These are phyloP conservation scores for Glaucopsyche alexis DNA, from an alignment of 2,888 invertebrate genomes.

Conservation along the genomic window DNA sequence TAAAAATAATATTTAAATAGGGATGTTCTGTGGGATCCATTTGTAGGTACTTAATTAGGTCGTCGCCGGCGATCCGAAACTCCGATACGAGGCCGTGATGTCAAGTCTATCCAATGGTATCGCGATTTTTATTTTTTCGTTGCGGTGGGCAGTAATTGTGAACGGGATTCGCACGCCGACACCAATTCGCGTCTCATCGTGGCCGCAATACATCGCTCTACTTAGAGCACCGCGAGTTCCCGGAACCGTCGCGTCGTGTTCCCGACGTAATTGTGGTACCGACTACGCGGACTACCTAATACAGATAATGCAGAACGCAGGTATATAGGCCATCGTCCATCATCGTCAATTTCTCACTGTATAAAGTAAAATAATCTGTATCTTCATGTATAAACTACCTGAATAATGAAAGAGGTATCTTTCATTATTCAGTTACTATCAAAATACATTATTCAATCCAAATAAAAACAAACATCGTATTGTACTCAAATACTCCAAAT, in stretches of 20 bases:
- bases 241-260: conserved; percentile 60
- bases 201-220: conserved; percentile 76
- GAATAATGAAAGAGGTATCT: too few species aligned
- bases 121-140: conserved; percentile 72
- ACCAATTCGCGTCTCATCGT: conserved; percentile 76
- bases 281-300: conserved; percentile 17
- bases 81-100: conserved; percentile 58
- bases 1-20: conserved; percentile 53
- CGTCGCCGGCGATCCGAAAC: conserved; percentile 63
- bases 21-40: conserved; percentile 54
- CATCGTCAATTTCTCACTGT: neutral
- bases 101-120: conserved; percentile 69
- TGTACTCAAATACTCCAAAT: neutral
- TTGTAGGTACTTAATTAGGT: conserved; percentile 60
- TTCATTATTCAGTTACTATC: neutral
- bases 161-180: conserved; percentile 74
- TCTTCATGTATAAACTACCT: too few species aligned
- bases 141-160: conserved; percentile 75
- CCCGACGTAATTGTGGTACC: conserved; percentile 49
- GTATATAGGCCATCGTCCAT: neutral
- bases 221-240: conserved; percentile 74
- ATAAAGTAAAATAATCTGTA: neutral
- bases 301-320: neutral
- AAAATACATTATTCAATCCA: neutral
- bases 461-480: neutral